Conservation (phyloP, 2,113 vertebrate genomes). For the Hippolais icterina region DNA sequence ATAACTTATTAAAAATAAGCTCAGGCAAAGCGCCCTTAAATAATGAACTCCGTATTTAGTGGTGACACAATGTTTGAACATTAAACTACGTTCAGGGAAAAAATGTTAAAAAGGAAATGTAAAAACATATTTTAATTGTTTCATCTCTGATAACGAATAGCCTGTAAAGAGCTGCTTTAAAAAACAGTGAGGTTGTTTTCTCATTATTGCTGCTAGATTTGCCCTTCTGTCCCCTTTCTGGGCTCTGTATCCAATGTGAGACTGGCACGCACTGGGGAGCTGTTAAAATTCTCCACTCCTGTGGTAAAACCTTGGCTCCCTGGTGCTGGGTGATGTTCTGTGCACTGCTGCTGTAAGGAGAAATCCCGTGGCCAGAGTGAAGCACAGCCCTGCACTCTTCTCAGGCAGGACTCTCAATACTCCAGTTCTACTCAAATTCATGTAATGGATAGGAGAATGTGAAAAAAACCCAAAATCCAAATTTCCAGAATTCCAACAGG, state of each 20-base stretch:
- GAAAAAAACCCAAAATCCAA: too few species aligned
- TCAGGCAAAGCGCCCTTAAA: background rate
- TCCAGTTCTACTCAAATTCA: background rate
- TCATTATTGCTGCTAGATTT: background rate
- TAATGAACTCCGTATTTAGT: background rate
- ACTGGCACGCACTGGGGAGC: background rate
- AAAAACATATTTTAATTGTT: background rate
- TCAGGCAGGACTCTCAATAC: background rate
- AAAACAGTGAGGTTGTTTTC: background rate
- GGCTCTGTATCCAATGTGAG: background rate
- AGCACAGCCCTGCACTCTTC: background rate
- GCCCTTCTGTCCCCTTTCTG: background rate
- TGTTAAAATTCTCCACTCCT: background rate
- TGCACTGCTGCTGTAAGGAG: background rate
- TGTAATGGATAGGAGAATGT: background rate
- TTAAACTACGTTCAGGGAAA: background rate
- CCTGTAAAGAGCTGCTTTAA: background rate
- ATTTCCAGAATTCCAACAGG: too few species aligned
- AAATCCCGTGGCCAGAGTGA: background rate
- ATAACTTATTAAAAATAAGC: background rate
- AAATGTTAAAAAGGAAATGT: background rate
- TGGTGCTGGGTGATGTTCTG: background rate
- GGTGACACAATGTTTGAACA: background rate
- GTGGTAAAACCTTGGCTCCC: background rate
- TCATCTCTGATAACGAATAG: background rate